A percentile compares a stretch with the other conserved stretches of the same genome.
Conservation (phyloP, 2,113 vertebrate species). For the Lycaon pictus region DNA sequence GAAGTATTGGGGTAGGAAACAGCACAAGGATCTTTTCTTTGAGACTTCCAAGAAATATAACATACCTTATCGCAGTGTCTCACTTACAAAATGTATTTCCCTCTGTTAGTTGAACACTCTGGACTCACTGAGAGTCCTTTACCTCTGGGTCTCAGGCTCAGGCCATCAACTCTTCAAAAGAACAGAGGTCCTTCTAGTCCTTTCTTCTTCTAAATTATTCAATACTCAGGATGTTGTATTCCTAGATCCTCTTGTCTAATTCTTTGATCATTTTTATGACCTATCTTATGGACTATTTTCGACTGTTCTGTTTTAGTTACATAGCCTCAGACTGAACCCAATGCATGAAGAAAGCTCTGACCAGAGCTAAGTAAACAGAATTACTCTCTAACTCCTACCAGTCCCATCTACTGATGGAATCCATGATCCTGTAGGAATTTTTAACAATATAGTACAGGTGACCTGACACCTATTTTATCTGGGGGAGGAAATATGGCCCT, state of each 20-base stretch:
- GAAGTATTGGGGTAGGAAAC: background rate
- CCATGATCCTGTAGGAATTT: background rate
- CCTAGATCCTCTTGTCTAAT: constrained; percentile 6
- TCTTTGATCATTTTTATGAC: constrained; percentile 10
- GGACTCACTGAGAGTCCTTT: background rate
- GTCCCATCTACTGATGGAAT: background rate
- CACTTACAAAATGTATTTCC: background rate
- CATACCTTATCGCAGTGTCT: background rate
- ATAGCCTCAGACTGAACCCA: background rate
- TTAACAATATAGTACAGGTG: background rate
- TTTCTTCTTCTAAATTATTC: constrained; percentile 11
- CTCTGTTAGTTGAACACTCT: background rate
- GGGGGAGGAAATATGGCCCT: background rate
- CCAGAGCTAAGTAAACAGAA: background rate
- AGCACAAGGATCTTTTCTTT: background rate
- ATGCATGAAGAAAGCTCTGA: background rate
- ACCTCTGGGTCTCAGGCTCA: background rate
- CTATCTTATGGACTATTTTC: background rate
- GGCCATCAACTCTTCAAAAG: background rate
- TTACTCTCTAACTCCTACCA: background rate
- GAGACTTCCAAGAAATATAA: constrained; percentile 31
- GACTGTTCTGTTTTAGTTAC: background rate
- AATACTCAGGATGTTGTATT: background rate
- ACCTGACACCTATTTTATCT: background rate
- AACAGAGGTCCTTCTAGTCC: background rate